A percentile compares a stretch with the other conserved stretches of the same genome.
Conservation (phyloP, 2,113 vertebrate genomes). For the Lepus timidus region DNA sequence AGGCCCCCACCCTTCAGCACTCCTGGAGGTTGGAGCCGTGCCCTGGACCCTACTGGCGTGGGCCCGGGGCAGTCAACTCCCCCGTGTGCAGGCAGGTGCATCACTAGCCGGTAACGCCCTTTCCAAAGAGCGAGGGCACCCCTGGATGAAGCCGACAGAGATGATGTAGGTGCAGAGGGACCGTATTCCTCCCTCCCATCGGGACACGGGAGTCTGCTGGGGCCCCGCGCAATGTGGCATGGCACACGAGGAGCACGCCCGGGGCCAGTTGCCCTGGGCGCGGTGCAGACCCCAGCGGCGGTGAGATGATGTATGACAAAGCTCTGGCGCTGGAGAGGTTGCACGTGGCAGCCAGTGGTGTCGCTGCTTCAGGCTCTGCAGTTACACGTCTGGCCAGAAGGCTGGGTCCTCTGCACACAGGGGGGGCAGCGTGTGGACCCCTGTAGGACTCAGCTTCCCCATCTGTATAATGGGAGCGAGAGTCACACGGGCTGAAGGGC, state of each 20-base stretch:
- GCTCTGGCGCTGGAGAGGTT: background rate
- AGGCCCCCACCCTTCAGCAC: background rate
- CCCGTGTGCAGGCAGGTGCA: rapidly evolving
- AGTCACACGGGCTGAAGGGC: background rate
- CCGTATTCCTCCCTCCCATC: background rate
- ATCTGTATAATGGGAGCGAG: background rate
- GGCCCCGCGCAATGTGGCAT: too few species aligned
- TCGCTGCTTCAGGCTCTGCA: background rate
- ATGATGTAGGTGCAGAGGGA: rapidly evolving
- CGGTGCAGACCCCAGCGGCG: background rate
- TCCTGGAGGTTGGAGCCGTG: rapidly evolving
- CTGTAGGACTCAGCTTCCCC: background rate
- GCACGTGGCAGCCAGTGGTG: background rate
- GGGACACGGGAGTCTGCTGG: background rate
- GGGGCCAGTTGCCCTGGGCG: too few species aligned
- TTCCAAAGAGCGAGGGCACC: background rate
- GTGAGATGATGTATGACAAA: background rate
- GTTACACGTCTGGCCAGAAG: background rate
- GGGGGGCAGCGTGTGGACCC: background rate
- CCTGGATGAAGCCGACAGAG: rapidly evolving
- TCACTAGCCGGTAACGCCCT: background rate
- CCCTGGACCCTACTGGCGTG: background rate
- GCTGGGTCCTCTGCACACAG: background rate
- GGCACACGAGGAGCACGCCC: background rate
- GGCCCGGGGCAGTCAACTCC: background rate